A percentile compares a stretch with the other conserved stretches of the same genome.
phyloP scores from a whole-genome alignment of 2,888 invertebrate genomes.

The Caenorhabditis zanzibari region DNA sequence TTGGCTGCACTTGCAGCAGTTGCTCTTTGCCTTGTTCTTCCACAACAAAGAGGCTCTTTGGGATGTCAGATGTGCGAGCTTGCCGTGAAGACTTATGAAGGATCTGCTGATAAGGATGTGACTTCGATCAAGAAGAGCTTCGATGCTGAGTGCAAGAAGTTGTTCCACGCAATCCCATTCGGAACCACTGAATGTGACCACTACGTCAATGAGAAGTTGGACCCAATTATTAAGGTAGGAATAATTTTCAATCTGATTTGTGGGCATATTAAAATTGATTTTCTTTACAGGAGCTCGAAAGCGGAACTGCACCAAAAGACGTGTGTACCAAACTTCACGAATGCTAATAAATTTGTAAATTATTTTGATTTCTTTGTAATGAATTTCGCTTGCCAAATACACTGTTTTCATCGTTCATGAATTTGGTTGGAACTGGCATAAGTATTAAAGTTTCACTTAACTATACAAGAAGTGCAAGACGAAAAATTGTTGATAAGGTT shows the following conservation, averaged over 20 bases:
- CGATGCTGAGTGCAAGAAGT: slow-evolving; percentile 68
- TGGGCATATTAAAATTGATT: background rate
- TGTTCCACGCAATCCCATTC: slow-evolving; percentile 69
- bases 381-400: background rate
- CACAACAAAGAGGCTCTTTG: slow-evolving; percentile 52
- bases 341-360: slow-evolving; percentile 40
- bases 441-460: too few species aligned
- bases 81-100: slow-evolving; percentile 67
- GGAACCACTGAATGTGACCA: slow-evolving; percentile 65
- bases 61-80: slow-evolving; percentile 72
- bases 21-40: slow-evolving; percentile 57
- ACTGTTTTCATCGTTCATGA: background rate
- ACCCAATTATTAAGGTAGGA: slow-evolving; percentile 66
- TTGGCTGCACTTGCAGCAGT: slow-evolving; percentile 52
- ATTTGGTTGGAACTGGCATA: too few species aligned
- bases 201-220: slow-evolving; percentile 68
- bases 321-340: slow-evolving; percentile 69
- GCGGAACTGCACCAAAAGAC: slow-evolving; percentile 73
- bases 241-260: background rate
- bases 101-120: slow-evolving; percentile 66
- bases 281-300: slow-evolving; percentile 66
- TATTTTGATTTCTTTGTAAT: slow-evolving; percentile 13
- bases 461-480: too few species aligned
- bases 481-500: too few species aligned
- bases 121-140: slow-evolving; percentile 66